Conservation (phyloP, 64 coral and sea anemone species). For the Montipora cactus region DNA sequence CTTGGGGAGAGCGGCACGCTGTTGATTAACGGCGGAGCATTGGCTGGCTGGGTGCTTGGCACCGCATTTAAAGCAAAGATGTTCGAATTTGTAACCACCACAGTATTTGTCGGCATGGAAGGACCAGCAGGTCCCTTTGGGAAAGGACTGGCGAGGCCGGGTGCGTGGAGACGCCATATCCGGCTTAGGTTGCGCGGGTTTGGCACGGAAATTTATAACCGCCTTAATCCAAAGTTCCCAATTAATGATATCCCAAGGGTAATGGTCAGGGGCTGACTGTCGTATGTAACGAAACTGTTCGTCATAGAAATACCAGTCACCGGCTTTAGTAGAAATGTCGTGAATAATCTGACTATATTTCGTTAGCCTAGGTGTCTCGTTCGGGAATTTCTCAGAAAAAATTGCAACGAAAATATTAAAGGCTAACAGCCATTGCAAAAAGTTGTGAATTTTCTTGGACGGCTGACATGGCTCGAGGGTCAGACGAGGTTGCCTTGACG, state of each 20-base stretch:
- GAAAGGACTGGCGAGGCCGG: background rate
- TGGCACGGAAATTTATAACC: background rate
- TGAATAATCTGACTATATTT: too few species aligned
- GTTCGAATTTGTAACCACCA: background rate
- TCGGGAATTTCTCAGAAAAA: too few species aligned
- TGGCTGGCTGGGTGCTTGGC: background rate
- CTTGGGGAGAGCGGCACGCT: background rate
- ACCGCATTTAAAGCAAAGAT: background rate
- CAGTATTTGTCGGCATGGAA: background rate
- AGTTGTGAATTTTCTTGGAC: too few species aligned
- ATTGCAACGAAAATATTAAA: too few species aligned
- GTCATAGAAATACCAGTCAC: too few species aligned
- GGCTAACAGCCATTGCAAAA: too few species aligned
- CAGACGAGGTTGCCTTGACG: too few species aligned
- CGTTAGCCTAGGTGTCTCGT: too few species aligned
- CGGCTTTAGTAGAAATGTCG: too few species aligned
- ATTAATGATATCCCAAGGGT: background rate
- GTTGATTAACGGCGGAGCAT: background rate
- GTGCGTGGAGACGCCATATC: background rate
- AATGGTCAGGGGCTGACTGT: too few species aligned
- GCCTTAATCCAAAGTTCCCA: constrained; percentile 12
- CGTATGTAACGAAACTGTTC: too few species aligned
- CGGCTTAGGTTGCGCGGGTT: background rate
- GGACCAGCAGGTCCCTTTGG: background rate
- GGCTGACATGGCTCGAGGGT: too few species aligned